Conservation (phyloP, 2,113 vertebrate species). For the Corapipo altera region DNA sequence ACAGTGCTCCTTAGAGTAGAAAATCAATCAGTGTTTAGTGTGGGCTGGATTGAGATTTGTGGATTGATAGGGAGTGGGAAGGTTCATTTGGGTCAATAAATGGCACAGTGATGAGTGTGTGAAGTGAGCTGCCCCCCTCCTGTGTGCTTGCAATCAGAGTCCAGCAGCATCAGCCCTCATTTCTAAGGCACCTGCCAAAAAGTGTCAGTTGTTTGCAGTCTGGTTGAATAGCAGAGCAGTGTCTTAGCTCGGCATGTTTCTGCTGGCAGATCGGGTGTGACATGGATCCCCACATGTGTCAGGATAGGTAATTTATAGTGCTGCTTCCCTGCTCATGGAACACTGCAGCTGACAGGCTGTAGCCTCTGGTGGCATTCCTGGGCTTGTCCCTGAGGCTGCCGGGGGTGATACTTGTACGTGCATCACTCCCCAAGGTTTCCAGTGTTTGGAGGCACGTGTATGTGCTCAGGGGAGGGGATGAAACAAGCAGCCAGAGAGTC, state of each 20-base stretch:
- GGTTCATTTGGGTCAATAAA: background rate
- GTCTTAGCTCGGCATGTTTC: background rate
- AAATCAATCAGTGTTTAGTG: conserved; percentile 7
- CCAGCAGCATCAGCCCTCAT: background rate
- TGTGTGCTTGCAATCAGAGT: background rate
- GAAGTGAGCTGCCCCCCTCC: background rate
- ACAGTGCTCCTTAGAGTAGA: background rate
- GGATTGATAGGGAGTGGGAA: background rate
- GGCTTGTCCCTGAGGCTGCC: background rate
- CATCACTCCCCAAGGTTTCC: background rate
- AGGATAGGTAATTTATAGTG: background rate
- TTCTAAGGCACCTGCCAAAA: background rate
- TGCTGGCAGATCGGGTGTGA: background rate
- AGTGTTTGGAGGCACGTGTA: background rate
- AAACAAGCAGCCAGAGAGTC: background rate
- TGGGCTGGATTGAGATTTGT: background rate
- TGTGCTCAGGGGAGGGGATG: background rate
- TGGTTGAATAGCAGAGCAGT: background rate
- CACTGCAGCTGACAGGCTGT: background rate
- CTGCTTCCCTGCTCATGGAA: background rate
- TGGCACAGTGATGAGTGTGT: background rate
- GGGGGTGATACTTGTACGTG: background rate
- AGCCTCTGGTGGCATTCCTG: background rate
- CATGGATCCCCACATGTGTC: rapidly evolving
- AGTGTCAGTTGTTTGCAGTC: background rate